Evolutionary conservation across 2,797 vertebrate species (phyloP).

Genomic region (Acanthiza pusilla): DNA sequence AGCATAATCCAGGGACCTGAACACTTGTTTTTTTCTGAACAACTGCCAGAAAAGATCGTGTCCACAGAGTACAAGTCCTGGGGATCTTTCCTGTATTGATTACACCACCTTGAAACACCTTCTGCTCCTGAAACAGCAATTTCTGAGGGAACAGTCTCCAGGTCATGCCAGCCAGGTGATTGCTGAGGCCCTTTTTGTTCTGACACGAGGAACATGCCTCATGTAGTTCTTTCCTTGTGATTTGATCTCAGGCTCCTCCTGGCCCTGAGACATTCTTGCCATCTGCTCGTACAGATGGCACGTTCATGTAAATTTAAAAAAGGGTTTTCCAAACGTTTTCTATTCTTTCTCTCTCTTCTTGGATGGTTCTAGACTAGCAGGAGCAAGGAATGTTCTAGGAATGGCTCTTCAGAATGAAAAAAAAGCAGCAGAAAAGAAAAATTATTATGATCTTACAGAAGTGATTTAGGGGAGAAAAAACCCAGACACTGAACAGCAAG

Average conservation of each 20-base stretch:
- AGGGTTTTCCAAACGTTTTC: conserved; percentile 7
- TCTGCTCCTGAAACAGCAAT: not conserved
- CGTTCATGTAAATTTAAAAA: conserved; percentile 10
- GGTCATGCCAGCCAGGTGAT: not conserved
- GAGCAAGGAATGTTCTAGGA: not conserved
- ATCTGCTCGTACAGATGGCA: conserved; percentile 70
- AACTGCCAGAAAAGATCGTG: not conserved
- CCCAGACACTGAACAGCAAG: not conserved
- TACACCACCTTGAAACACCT: not conserved
- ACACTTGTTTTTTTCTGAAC: not conserved
- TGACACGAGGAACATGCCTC: not conserved
- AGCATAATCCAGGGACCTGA: not conserved
- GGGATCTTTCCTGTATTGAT: not conserved
- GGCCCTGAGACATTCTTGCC: conserved; percentile 33
- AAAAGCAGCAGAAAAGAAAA: not conserved
- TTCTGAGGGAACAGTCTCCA: not conserved
- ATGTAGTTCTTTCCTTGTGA: not conserved
- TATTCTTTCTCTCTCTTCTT: not conserved
- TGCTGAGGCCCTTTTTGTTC: not conserved
- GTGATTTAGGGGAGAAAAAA: not conserved
- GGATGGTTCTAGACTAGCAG: not conserved
- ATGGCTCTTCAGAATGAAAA: not conserved
- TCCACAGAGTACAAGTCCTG: not conserved
- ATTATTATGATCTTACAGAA: not conserved
- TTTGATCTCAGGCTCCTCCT: conserved; percentile 24